Evolutionary conservation across 1,140 invertebrate genomes (phyloP).

Genomic region (Drosophila takahashii): DNA sequence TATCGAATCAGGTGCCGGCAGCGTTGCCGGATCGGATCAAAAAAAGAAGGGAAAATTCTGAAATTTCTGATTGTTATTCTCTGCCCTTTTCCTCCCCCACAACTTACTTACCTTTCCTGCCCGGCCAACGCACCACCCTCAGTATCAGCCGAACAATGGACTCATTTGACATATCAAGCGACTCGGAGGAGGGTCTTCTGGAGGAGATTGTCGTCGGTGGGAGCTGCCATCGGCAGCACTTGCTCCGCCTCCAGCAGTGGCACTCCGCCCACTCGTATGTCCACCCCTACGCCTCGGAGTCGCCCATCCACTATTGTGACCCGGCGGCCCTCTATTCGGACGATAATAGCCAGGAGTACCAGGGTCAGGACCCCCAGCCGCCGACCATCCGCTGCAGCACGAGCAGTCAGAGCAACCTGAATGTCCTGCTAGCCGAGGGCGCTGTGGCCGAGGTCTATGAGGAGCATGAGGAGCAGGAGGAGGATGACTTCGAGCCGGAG

Average conservation of each 20-base stretch:
- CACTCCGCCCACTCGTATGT: constrained; percentile 52
- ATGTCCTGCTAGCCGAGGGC: constrained; percentile 59
- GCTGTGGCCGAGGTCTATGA: constrained; percentile 4
- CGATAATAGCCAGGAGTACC: constrained; percentile 60
- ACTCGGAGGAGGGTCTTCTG: constrained; percentile 82
- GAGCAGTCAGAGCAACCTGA: constrained; percentile 77
- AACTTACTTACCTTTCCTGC: not conserved
- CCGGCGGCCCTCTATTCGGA: constrained; percentile 71
- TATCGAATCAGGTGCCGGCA: constrained; percentile 40
- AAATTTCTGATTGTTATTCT: constrained; percentile 50
- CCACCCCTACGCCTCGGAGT: constrained; percentile 60
- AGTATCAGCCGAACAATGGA: constrained; percentile 84
- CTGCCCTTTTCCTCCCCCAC: constrained; percentile 9
- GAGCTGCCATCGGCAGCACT: constrained; percentile 58
- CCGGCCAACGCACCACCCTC: not conserved
- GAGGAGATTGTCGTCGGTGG: constrained; percentile 82
- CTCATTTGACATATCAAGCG: constrained; percentile 85
- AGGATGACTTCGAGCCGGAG: constrained; percentile 29
- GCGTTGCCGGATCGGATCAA: constrained; percentile 6
- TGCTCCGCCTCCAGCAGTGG: constrained; percentile 68
- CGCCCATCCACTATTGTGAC: constrained; percentile 80
- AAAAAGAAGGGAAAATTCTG: constrained; percentile 7
- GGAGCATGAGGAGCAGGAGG: constrained; percentile 25
- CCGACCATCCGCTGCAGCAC: constrained; percentile 75
- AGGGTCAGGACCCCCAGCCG: constrained; percentile 42